phyloP scores from a whole-genome alignment of 2,888 invertebrate species.

The Conops quadrifasciatus region DNA sequence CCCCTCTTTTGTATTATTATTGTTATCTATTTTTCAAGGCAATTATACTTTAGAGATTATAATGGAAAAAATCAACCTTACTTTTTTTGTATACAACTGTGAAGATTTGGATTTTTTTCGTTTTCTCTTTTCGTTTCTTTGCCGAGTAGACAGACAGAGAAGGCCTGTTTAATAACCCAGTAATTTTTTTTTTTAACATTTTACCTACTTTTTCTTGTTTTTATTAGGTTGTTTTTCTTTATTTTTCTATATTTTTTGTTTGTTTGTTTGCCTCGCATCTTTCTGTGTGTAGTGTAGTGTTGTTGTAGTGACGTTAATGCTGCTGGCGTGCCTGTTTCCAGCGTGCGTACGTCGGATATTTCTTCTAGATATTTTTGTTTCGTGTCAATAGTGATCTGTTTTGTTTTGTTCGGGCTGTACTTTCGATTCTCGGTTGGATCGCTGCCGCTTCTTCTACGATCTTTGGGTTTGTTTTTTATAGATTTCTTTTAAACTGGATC shows the following conservation, averaged over 20 bases:
- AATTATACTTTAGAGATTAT: no score
- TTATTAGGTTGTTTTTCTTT: slow-evolving; percentile 6
- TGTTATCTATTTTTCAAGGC: no score
- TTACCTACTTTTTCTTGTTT: slow-evolving; percentile 16
- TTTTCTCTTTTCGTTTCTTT: slow-evolving; percentile 18
- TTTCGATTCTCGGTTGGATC: slow-evolving; percentile 37
- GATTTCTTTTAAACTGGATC: slow-evolving; percentile 50
- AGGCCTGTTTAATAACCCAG: not conserved
- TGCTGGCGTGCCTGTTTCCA: no score
- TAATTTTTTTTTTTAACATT: slow-evolving; percentile 19
- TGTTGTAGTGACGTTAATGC: not conserved
- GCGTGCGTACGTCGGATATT: not conserved
- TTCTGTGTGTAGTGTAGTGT: slow-evolving; percentile 26
- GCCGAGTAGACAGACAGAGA: not conserved
- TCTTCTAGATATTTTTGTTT: slow-evolving; percentile 26
- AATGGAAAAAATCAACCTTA: no score
- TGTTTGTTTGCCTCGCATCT: slow-evolving; percentile 11
- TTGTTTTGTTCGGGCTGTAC: slow-evolving; percentile 52
- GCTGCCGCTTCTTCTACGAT: slow-evolving; percentile 1
- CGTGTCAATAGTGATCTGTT: slow-evolving; percentile 39
- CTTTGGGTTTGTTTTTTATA: not conserved
- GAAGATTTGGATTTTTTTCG: slow-evolving; percentile 32
- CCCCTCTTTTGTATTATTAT: no score
- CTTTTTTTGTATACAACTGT: no score
- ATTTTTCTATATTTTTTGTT: no score